These are phyloP conservation scores for Enteromius radiatus DNA, from an alignment of 2,797 vertebrate species.

Conservation along the genomic window DNA sequence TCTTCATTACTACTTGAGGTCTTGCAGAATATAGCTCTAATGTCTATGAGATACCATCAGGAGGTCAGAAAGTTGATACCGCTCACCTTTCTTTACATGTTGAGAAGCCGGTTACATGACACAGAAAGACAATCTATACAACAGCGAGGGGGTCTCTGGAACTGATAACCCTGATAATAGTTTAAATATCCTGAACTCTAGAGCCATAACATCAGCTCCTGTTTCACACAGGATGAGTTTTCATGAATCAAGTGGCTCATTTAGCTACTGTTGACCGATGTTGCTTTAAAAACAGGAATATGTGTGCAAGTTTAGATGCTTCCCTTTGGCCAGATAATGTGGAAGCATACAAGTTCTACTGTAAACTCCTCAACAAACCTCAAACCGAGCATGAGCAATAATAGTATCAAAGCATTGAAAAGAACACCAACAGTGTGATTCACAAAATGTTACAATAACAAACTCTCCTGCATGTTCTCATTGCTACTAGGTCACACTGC, in stretches of 20 bases:
- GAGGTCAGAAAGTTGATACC: conserved; percentile 55
- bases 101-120: conserved; percentile 47
- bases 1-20: conserved; percentile 56
- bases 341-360: background rate
- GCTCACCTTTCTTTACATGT: conserved; percentile 49
- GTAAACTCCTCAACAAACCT: background rate
- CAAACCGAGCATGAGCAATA: background rate
- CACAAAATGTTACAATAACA: background rate
- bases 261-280: background rate
- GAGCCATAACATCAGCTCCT: background rate
- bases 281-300: conserved; percentile 1
- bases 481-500: conserved; percentile 56
- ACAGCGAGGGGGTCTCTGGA: conserved; percentile 42
- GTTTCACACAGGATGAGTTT: background rate
- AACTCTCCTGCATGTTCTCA: conserved; percentile 6
- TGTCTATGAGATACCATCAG: conserved; percentile 57
- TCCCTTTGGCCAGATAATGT: background rate
- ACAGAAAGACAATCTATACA: conserved; percentile 40
- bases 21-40: conserved; percentile 46
- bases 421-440: background rate
- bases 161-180: conserved; percentile 38
- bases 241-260: background rate
- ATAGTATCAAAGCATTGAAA: background rate
- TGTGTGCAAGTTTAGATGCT: background rate
- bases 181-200: conserved; percentile 26